Conservation (phyloP, 37 sponge, comb jelly and placozoan species). For the Haliclona indistincta region DNA sequence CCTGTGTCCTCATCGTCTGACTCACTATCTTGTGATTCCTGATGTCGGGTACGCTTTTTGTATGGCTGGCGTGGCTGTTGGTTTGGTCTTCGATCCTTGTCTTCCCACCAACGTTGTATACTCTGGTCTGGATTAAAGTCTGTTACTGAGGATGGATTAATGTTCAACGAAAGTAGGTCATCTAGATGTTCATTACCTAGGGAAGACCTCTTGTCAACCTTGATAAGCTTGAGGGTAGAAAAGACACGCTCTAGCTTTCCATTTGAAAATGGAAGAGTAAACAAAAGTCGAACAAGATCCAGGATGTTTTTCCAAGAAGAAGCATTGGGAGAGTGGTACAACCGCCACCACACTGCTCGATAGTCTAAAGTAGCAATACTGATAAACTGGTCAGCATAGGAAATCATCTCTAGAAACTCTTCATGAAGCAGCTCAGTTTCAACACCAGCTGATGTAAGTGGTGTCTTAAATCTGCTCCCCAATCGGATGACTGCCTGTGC, state of each 20-base stretch:
- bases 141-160: slow-evolving; percentile 7
- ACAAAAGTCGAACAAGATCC: slow-evolving; percentile 26
- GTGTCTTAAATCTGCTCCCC: slow-evolving; percentile 25
- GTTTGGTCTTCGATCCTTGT: slow-evolving; percentile 46
- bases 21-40: too few relatives aligned
- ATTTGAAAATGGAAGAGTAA: slow-evolving; percentile 52
- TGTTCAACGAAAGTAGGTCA: slow-evolving; percentile 36
- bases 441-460: slow-evolving; percentile 40
- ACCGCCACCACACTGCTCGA: too few relatives aligned
- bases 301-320: slow-evolving; percentile 44
- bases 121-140: slow-evolving; percentile 20
- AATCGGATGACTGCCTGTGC: slow-evolving; percentile 28
- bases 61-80: too few relatives aligned
- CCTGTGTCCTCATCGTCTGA: too few relatives aligned
- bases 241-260: too few relatives aligned
- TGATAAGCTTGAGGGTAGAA: slow-evolving; percentile 39
- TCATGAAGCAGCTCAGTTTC: slow-evolving; percentile 8
- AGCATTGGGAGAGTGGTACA: slow-evolving; percentile 48
- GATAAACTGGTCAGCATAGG: slow-evolving; percentile 24
- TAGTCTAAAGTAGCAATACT: too few relatives aligned
- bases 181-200: slow-evolving; percentile 20
- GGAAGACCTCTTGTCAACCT: slow-evolving; percentile 32
- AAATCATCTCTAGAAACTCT: slow-evolving; percentile 40
- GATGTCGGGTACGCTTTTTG: too few relatives aligned
- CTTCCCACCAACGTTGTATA: slow-evolving; percentile 49